Percentiles rank a stretch among this genome's conserved stretches.
Conservation (phyloP, 2,888 invertebrate genomes). For the Corbicula japonica region DNA sequence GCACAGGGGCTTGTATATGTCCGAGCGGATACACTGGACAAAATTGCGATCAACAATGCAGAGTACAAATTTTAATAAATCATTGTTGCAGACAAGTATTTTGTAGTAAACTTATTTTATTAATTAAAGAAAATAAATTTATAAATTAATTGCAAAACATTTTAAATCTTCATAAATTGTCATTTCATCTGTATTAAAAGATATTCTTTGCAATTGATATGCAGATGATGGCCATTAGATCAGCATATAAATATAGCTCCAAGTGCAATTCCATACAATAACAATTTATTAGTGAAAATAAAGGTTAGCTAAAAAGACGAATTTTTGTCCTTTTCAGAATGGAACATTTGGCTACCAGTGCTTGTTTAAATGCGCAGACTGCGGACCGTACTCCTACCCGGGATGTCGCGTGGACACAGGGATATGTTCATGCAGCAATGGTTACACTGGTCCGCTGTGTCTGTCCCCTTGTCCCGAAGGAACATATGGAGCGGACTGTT, state of each 20-base stretch:
- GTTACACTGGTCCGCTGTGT: slow-evolving; percentile 76
- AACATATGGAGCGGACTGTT: slow-evolving; percentile 77
- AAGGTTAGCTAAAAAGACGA: too few relatives aligned
- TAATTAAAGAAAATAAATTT: background rate
- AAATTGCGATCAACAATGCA: slow-evolving; percentile 73
- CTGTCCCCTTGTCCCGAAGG: slow-evolving; percentile 74
- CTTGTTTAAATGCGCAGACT: slow-evolving; percentile 68
- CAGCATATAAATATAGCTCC: too few relatives aligned
- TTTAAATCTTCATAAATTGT: too few relatives aligned
- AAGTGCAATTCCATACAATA: too few relatives aligned
- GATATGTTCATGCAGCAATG: slow-evolving; percentile 69
- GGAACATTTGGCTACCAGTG: slow-evolving; percentile 77
- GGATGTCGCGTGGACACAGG: slow-evolving; percentile 70
- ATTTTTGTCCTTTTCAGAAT: too few relatives aligned
- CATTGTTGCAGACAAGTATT: background rate
- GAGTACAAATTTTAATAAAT: slow-evolving; percentile 39
- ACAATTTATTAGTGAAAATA: too few relatives aligned
- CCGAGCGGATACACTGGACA: slow-evolving; percentile 73
- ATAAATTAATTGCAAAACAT: too few relatives aligned
- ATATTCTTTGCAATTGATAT: too few relatives aligned
- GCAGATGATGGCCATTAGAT: too few relatives aligned
- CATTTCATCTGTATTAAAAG: too few relatives aligned
- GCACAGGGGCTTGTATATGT: slow-evolving; percentile 77
- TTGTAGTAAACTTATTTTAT: background rate
- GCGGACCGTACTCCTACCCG: slow-evolving; percentile 59